A percentile compares a stretch with the other conserved stretches of the same genome.
Evolutionary conservation across 2,797 vertebrate species (phyloP).

Genomic region (Cichlasoma orientale): DNA sequence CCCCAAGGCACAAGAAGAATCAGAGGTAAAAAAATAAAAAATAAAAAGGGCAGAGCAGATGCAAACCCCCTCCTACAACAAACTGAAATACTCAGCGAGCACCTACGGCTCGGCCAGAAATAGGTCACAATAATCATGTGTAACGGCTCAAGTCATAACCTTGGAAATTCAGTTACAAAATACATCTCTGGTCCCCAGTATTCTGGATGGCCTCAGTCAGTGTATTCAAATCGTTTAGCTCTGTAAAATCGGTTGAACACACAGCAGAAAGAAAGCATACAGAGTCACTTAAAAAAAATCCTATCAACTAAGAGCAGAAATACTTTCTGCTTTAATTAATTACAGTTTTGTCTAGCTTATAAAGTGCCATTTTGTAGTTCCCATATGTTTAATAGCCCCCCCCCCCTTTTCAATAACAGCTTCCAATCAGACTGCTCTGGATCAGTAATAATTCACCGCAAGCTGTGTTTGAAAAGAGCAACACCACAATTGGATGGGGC

Average conservation of each 20-base stretch:
- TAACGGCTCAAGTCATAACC: constrained; percentile 40
- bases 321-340: background rate
- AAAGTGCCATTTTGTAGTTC: background rate
- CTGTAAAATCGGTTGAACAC: background rate
- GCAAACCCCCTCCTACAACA: constrained; percentile 6
- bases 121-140: constrained; percentile 42
- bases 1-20: constrained; percentile 21
- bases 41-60: constrained; percentile 29
- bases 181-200: background rate
- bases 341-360: background rate
- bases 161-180: constrained; percentile 29
- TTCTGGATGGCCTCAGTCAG: constrained; percentile 3
- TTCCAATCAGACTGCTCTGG: constrained; percentile 22
- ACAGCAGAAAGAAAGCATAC: background rate
- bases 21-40: background rate
- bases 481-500: constrained; percentile 12
- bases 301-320: background rate
- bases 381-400: background rate
- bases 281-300: background rate
- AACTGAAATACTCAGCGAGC: constrained; percentile 11
- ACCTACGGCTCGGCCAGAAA: constrained; percentile 46
- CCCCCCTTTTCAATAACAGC: constrained; percentile 9
- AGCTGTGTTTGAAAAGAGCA: constrained; percentile 38
- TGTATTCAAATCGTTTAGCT: constrained; percentile 4
- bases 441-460: constrained; percentile 25